phyloP scores from a whole-genome alignment of 2,113 vertebrate species.

The Corydoras maculifer region DNA sequence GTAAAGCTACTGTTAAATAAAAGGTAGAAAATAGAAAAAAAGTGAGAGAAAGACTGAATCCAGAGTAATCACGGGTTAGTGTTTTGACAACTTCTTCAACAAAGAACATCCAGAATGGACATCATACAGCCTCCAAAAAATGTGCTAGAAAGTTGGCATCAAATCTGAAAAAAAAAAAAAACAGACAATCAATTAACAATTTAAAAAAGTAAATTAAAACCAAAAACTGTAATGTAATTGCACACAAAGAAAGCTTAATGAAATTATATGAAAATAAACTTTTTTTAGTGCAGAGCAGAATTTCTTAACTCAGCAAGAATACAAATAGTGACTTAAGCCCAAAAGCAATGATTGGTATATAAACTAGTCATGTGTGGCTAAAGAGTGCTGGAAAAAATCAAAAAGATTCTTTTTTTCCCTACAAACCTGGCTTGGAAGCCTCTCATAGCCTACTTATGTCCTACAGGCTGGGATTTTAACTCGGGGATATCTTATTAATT shows the following conservation, averaged over 20 bases:
- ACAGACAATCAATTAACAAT: slow-evolving; percentile 3
- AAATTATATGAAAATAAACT: background rate
- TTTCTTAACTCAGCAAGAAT: slow-evolving; percentile 47
- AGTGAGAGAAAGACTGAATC: background rate
- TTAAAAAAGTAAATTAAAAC: background rate
- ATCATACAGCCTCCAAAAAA: slow-evolving; percentile 13
- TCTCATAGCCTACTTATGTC: slow-evolving; percentile 52
- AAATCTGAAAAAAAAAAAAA: slow-evolving; percentile 25
- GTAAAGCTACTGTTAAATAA: no score
- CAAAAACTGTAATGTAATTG: background rate
- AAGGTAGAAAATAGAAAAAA: no score
- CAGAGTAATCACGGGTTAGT: slow-evolving; percentile 1
- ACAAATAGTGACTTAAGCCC: slow-evolving; percentile 40
- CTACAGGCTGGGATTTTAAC: slow-evolving; percentile 51
- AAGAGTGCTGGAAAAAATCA: background rate
- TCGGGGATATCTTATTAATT: slow-evolving; percentile 63
- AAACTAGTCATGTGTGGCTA: slow-evolving; percentile 47
- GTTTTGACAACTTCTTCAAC: background rate
- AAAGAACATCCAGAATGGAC: slow-evolving; percentile 4
- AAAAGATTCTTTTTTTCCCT: slow-evolving; percentile 47
- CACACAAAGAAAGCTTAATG: no score
- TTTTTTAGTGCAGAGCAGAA: slow-evolving; percentile 39
- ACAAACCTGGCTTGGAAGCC: slow-evolving; percentile 45
- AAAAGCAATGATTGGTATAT: slow-evolving; percentile 42
- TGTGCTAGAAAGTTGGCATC: background rate